Conservation (phyloP, 1,140 invertebrate genomes). For the Aphaenogaster rudis region DNA sequence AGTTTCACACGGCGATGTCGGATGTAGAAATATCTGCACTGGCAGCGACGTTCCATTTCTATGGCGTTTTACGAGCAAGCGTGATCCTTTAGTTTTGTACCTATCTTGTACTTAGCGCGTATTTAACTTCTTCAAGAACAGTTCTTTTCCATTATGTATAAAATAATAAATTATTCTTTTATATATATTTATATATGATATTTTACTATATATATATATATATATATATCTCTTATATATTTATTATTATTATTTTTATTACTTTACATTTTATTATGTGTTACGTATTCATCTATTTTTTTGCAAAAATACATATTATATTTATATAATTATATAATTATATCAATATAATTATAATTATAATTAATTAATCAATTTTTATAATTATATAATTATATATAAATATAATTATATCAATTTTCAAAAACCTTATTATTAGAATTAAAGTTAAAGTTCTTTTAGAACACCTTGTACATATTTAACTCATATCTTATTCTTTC, state of each 20-base stretch:
- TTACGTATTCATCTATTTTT: background rate
- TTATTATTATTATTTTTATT: background rate
- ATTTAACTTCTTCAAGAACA: background rate
- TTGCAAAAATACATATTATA: background rate
- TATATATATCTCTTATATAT: background rate
- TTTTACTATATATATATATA: background rate
- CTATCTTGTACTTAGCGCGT: background rate
- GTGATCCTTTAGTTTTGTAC: slow-evolving; percentile 8
- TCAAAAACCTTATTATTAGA: background rate
- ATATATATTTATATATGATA: background rate
- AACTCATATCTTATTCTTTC: slow-evolving; percentile 14
- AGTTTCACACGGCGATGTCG: slow-evolving; percentile 74
- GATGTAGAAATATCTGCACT: slow-evolving; percentile 70
- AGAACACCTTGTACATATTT: background rate
- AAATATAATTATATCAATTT: background rate
- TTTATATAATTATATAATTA: too few species aligned
- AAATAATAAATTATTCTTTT: background rate
- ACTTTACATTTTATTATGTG: slow-evolving; percentile 1
- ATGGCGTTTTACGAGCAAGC: slow-evolving; percentile 64
- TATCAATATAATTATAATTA: too few species aligned
- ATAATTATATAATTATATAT: too few species aligned
- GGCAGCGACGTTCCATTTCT: slow-evolving; percentile 61
- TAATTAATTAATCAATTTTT: too few species aligned
- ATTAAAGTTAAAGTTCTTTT: background rate
- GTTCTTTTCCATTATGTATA: background rate